Evolutionary conservation across 2,888 invertebrate genomes (phyloP), one percentile per base, ranked within the genome.

Genomic region (Eristalis intricaria): DNA sequence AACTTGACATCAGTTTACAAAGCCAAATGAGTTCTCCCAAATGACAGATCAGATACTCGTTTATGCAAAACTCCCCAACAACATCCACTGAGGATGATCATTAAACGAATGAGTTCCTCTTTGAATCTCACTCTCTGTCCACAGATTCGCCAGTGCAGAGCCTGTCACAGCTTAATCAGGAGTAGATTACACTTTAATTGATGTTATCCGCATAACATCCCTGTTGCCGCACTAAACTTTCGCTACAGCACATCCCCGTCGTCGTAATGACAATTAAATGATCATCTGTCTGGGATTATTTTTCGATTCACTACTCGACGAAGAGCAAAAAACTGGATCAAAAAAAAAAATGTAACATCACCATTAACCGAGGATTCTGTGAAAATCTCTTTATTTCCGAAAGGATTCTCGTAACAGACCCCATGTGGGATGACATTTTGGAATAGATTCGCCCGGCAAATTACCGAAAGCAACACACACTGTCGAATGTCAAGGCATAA

Each of bases 261-360:
- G 32, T 26, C 7, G n/a, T 82, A 85, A 85, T 69, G 85, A 77
- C 77, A 74, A 38, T 73, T 68, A 86, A 82, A 86, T 74, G 64
- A 82, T 76, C 58, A 38, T 40, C 73, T 74, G 77, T 86, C 85
- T 86, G 69, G 63, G 38, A 58, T 66, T 11, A 61, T 19, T 38
- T 61, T 70, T 19, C 50, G 32, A 32, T 43, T 40, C 43, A 35
- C 13, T 23, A 10, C 32, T 32, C 32, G 56, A 4, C n/a, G 40
- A 29, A 1, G 32, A 1, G 8, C 5, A 32, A 32, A 32, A 32
- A 32, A 32, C 1, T 1, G 8, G 29, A 29, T 0, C 32, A 38
- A 71, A 35, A 43, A 60, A 38, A 13, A 65, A 19, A 38, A 70
- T 32, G 4, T 19, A 50, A 50, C 19, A 19, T 50, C 8, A 43